Percentiles rank a stretch among this genome's conserved stretches.
phyloP scores from a whole-genome alignment of 2,797 vertebrate genomes.

The Phataginus tetradactyla region DNA sequence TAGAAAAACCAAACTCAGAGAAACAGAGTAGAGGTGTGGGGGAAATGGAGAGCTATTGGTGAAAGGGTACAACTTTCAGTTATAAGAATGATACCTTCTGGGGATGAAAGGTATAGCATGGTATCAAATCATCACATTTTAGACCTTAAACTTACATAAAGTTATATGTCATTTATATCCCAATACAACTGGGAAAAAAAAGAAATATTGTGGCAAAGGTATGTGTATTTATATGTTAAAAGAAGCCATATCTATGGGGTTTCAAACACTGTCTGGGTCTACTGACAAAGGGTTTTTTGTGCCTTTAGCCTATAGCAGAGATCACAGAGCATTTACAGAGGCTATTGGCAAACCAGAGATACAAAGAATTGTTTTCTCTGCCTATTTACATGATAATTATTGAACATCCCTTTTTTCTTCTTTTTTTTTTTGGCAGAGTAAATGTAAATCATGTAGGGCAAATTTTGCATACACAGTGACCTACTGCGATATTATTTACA shows the following conservation, averaged over 20 bases:
- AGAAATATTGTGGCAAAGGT: background rate
- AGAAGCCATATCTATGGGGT: background rate
- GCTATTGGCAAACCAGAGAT: background rate
- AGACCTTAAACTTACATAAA: background rate
- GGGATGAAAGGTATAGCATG: background rate
- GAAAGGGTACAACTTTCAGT: background rate
- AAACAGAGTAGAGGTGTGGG: background rate
- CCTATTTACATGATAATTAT: background rate
- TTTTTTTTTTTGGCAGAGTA: background rate
- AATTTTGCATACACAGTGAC: background rate
- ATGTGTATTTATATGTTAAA: slow-evolving; percentile 21
- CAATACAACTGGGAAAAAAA: background rate
- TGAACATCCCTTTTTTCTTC: background rate
- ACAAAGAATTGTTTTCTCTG: background rate
- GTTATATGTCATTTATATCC: background rate
- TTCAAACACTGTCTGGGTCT: background rate
- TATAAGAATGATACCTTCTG: background rate
- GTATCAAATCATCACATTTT: background rate
- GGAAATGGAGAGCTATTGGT: background rate
- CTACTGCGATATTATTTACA: background rate
- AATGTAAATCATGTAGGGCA: background rate
- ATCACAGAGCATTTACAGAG: background rate
- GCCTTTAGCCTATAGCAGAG: background rate
- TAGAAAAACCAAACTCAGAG: background rate
- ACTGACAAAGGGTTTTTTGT: background rate